These are phyloP conservation scores for Hemichromis elongatus DNA, from an alignment of 2,113 vertebrate species.

Conservation along the genomic window DNA sequence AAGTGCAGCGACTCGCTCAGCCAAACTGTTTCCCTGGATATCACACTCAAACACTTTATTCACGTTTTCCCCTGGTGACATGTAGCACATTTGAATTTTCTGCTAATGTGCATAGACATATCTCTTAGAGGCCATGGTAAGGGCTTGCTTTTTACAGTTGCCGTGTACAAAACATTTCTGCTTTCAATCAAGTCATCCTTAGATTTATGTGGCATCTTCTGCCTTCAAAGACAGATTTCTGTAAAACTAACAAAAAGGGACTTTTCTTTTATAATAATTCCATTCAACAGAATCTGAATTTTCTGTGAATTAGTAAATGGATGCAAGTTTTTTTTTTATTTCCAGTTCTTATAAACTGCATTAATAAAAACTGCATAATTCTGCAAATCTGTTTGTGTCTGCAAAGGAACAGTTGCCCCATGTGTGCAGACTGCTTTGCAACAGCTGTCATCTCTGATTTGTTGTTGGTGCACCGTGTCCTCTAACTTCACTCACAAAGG, in stretches of 20 bases:
- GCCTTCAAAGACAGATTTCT: background rate
- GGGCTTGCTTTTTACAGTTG: background rate
- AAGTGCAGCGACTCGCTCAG: background rate
- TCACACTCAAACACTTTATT: conserved; percentile 24
- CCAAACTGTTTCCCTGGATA: conserved; percentile 27
- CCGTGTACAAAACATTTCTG: background rate
- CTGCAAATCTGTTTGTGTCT: background rate
- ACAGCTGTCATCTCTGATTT: conserved; percentile 17
- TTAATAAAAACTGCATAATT: no score
- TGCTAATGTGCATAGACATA: background rate
- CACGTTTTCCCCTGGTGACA: conserved; percentile 33
- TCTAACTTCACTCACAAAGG: background rate
- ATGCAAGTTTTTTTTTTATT: background rate
- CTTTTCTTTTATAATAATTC: background rate
- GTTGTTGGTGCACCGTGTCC: background rate
- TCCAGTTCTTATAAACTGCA: background rate
- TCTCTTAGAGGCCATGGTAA: background rate
- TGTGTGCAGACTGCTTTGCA: background rate
- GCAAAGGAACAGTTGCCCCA: background rate
- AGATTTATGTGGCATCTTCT: background rate
- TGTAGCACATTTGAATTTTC: background rate
- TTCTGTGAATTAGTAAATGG: background rate
- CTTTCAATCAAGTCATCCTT: background rate
- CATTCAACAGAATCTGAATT: background rate
- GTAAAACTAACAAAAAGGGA: background rate